Base-by-base conservation (phyloP, 2,888 invertebrate species). In the Philhelius pedissequus region DNA sequence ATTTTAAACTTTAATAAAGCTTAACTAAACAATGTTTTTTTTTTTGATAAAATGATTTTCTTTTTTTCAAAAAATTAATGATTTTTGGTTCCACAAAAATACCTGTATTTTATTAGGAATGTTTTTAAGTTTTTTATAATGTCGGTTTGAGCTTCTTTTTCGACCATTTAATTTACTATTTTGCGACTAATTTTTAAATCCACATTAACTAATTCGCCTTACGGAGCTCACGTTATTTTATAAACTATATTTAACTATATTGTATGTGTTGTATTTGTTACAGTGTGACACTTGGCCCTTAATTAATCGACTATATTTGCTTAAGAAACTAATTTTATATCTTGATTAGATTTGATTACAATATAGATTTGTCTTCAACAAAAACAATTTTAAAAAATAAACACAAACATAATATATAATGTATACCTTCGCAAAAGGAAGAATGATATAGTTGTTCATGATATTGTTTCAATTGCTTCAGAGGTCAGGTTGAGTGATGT, bases 241-340 rank as follows among this genome's bases (percentile, higher is more conserved):
- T n/a, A 48, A 30, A 64, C 20, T 62, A 25, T 3, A 58, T 43
- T 32, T 64, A 15, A 48, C 22, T 64, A 22, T 3, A 13, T n/a
- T 56, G 20, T 78, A 74, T 78, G 83, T 83, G 83, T 83, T 83
- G 74, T 75, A 43, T 74, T 74, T 58, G 70, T 83, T 78, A 70
- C 70, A 70, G 79, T 56, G 83, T 83, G 79, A 74, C 83, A 83
- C 82, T 73, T 77, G 77, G 25, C 69, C 40, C 32, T 71, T 54
- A 62, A 43, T 77, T 69, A 11, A 20, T 66, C 11, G 20, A 58
- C 48, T 62, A 22, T 2, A 48, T 40, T n/a, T 15, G 22, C 11
- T 25, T 11, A 3, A n/a, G 38, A 43, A 20, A 56, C 11, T 52
- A 22, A 27, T n/a, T 54, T 13, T 20, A n/a, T n/a, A n/a, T n/a